Base-by-base conservation (phyloP, 2,888 invertebrate species). In the Cerastoderma edule region DNA sequence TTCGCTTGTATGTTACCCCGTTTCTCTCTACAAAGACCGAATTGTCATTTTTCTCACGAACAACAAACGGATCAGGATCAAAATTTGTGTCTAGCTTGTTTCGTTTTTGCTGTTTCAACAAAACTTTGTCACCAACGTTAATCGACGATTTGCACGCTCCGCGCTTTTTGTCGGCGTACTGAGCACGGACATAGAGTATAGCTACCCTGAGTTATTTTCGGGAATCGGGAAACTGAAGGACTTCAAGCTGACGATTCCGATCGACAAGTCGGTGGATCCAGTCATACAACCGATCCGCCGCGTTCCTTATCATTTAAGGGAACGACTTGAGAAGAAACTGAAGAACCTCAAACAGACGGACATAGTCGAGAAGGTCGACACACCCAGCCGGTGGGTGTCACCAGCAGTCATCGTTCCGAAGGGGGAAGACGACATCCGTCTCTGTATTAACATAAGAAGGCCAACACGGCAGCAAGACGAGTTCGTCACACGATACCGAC, bases 361-460 rank as follows among this genome's bases (percentile, higher is more conserved):
- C 35, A 69, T 75, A 32, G 76, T 73, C 28, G 76, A 67, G 50
- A 32, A 32, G n/a, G 73, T 76, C 6, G 27, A 73, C 6, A 57
- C 56, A n/a, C 73, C 76, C 10, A 57, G 54, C 44, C 16, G 28
- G 19, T 75, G 67, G 67, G 65, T 74, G 27, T 65, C 60, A 6
- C 69, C 72, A 27, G 24, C 76, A 24, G 68, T 78, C 0, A 28
- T 66, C 35, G 66, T 73, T 8, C 71, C 76, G 19, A 80, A 75
- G 27, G 5, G 27, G 3, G 48, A 63, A 50, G 39, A 27, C 2
- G 76, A 76, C 27, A 73, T 76, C n/a, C 39, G 73, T 1, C 5
- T 76, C 5, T 80, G 80, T 60, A 67, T 73, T 0, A 68, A 80
- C 50, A 80, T 76, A 70, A 39, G 73, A 27, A 46, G 2, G 75